phyloP scores from a whole-genome alignment of 2,113 vertebrate genomes.

The Rattus norvegicus region DNA sequence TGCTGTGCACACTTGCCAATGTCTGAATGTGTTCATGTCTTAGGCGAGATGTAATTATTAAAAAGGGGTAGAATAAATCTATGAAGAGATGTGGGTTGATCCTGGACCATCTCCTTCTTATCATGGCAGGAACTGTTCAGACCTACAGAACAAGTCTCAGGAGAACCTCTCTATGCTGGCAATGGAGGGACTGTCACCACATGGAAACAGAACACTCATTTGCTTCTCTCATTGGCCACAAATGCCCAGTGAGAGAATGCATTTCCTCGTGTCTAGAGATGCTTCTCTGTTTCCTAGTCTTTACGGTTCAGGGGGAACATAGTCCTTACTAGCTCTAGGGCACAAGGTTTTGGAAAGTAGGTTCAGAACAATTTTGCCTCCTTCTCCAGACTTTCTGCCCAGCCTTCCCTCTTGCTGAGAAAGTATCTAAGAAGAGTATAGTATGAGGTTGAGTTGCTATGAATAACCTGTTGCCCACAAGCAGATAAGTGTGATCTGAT shows the following conservation, averaged over 20 bases:
- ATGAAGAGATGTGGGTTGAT: not conserved
- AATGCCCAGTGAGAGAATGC: not conserved
- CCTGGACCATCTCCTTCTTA: not conserved
- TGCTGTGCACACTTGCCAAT: not conserved
- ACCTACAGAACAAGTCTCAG: not conserved
- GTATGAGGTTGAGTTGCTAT: not conserved
- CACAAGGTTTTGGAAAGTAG: not conserved
- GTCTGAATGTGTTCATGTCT: not conserved
- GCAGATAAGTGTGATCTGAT: not conserved
- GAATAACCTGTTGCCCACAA: not conserved
- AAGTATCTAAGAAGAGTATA: not conserved
- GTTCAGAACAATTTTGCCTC: not conserved
- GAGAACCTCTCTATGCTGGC: not conserved
- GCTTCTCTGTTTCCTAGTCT: not conserved
- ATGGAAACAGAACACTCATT: not conserved
- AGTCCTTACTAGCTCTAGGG: not conserved
- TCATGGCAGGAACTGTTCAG: not conserved
- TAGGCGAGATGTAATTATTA: not conserved
- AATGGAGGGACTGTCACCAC: not conserved
- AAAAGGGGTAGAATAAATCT: not conserved
- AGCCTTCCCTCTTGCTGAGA: not conserved
- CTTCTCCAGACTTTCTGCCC: not conserved
- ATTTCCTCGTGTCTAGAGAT: not conserved
- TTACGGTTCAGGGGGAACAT: not conserved
- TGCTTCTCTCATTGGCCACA: not conserved